Evolutionary conservation across 2,797 vertebrate genomes (phyloP).

Genomic region (Rhyacichthys aspro): DNA sequence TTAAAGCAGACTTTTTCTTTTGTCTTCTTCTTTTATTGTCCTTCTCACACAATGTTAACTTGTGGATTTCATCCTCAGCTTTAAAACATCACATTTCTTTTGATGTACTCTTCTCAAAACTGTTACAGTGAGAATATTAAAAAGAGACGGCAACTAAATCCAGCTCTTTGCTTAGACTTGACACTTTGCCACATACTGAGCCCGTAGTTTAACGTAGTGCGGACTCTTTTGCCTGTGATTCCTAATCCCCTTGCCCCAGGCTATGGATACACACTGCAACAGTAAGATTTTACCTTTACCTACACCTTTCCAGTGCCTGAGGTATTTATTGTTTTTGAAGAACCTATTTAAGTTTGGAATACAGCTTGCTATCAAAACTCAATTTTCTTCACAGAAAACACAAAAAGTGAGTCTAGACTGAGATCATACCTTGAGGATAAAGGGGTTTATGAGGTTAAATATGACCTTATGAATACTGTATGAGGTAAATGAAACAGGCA

Average conservation of each 20-base stretch:
- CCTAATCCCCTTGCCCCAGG: slow-evolving; percentile 55
- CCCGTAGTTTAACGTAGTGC: slow-evolving; percentile 19
- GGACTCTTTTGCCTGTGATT: slow-evolving; percentile 34
- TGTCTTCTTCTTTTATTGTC: slow-evolving; percentile 54
- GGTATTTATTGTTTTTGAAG: slow-evolving; percentile 14
- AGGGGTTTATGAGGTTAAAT: slow-evolving; percentile 11
- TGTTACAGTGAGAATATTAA: slow-evolving; percentile 21
- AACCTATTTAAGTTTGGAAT: neutral
- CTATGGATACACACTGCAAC: slow-evolving; percentile 50
- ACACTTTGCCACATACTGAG: slow-evolving; percentile 53
- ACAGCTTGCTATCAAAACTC: neutral
- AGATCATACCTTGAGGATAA: slow-evolving; percentile 11
- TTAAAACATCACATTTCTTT: slow-evolving; percentile 43
- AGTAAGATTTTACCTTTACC: slow-evolving; percentile 41
- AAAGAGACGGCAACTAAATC: slow-evolving; percentile 34
- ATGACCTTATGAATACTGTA: neutral
- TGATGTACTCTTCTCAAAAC: slow-evolving; percentile 31
- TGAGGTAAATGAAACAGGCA: neutral
- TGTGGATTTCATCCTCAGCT: slow-evolving; percentile 55
- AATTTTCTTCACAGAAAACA: neutral
- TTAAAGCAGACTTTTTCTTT: slow-evolving; percentile 58
- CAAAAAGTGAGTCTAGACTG: neutral
- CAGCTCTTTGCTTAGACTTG: slow-evolving; percentile 21
- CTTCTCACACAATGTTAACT: slow-evolving; percentile 52
- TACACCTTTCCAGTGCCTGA: slow-evolving; percentile 29